phyloP scores from a whole-genome alignment of 2,888 invertebrate genomes.

The Cataglyphis rosenhaueri region DNA sequence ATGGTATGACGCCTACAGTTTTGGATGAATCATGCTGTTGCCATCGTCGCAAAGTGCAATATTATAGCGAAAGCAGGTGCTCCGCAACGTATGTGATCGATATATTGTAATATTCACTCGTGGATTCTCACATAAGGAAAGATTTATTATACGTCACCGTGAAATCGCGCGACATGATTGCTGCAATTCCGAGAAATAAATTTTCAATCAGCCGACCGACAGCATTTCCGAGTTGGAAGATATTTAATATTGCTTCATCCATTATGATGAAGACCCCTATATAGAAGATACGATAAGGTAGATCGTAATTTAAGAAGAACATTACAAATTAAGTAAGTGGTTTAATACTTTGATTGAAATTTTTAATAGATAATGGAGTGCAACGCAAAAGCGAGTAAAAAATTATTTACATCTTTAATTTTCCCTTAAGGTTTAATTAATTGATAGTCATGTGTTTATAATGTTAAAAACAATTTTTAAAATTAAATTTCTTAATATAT shows the following conservation, averaged over 20 bases:
- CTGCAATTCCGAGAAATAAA: conserved; percentile 29
- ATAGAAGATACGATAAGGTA: background rate
- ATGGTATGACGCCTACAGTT: conserved; percentile 59
- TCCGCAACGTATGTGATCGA: conserved; percentile 17
- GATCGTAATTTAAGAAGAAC: background rate
- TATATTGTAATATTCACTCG: conserved; percentile 40
- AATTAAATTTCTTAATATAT: background rate
- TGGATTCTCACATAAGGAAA: conserved; percentile 28
- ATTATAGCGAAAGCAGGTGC: conserved; percentile 32
- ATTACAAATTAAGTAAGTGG: background rate
- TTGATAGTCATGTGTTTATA: background rate
- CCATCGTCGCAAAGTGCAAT: conserved; percentile 27
- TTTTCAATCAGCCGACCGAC: conserved; percentile 30
- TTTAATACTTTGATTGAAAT: background rate
- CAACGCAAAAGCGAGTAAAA: background rate
- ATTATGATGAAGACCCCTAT: background rate
- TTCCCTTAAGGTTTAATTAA: conserved; percentile 1
- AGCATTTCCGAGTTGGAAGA: conserved; percentile 1
- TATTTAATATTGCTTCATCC: conserved; percentile 33
- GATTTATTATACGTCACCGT: conserved; percentile 26
- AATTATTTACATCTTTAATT: background rate
- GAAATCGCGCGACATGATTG: conserved; percentile 29
- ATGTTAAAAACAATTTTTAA: background rate
- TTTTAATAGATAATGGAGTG: background rate
- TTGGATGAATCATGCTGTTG: conserved; percentile 58